Percentiles rank a stretch among this genome's conserved stretches.
Evolutionary conservation across 1,140 invertebrate species (phyloP).

Genomic region (Aleiodes sp.): DNA sequence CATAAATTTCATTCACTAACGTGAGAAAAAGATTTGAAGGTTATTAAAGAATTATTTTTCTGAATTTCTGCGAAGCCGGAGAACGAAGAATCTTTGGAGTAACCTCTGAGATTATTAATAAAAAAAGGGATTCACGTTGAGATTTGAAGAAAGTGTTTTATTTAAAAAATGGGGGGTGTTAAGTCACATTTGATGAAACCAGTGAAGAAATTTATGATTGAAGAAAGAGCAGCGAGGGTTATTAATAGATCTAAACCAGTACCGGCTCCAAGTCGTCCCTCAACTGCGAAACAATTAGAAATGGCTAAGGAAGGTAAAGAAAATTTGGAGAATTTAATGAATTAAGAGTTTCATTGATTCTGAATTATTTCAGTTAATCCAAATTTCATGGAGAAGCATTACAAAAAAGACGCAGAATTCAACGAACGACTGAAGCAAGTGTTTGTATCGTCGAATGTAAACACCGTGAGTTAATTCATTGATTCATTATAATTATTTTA

Average conservation of each 20-base stretch:
- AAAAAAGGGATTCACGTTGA: no score
- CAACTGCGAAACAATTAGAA: constrained; percentile 70
- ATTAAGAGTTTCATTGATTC: no score
- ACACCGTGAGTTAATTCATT: constrained; percentile 46
- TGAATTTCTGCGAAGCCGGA: no score
- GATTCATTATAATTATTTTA: neutral
- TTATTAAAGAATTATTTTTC: no score
- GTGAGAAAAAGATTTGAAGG: no score
- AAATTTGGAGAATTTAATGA: no score
- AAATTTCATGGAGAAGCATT: constrained; percentile 67
- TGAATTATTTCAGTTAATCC: constrained; percentile 67
- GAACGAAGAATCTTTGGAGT: no score
- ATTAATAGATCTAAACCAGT: constrained; percentile 74
- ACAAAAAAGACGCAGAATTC: constrained; percentile 69
- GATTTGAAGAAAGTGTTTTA: constrained; percentile 18
- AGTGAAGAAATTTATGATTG: constrained; percentile 73
- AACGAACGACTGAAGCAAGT: constrained; percentile 73
- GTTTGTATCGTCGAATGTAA: constrained; percentile 73
- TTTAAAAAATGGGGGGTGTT: constrained; percentile 68
- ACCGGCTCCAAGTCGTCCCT: constrained; percentile 72
- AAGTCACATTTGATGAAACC: constrained; percentile 64
- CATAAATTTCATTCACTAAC: no score
- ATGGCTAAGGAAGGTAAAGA: constrained; percentile 56
- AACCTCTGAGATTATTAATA: no score
- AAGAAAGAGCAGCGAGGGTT: constrained; percentile 74